Base-by-base conservation (phyloP, 2,797 vertebrate species). In the Clarias laeviceps region DNA sequence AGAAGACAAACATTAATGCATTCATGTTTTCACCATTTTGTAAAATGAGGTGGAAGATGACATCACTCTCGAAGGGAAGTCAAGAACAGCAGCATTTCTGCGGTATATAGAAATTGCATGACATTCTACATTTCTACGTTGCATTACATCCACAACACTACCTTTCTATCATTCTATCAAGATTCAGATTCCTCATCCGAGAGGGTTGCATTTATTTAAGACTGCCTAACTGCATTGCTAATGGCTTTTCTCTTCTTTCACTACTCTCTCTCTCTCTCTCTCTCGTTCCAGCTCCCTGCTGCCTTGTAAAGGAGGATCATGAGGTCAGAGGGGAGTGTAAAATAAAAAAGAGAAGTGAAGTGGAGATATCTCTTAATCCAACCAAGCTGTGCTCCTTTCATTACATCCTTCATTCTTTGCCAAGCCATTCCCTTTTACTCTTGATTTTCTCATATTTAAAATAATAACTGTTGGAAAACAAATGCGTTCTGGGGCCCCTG, bases 241-340 rank as follows among this genome's bases (percentile, higher is more conserved):
- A 45, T 45, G 40, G 9, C 37, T 37, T 64, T 27, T 1, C 57
- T 61, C 76, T 78, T 78, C 59, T 20, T 0, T 34, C 56, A 34
- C 27, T 8, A 54, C 5, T 57, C 27, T 57, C 73, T 57, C 69
- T 27, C 6, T 50, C 18, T 59, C 74, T 57, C 70, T 18, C 6
- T 50, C 40, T 3, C 40, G 77, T 62, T 37, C 11, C 15, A 18
- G 32, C 32, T 62, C 77, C 59, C 77, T 79, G 77, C 59, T 79
- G 77, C 22, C n/a, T 62, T 59, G 77, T 79, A 79, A 79, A 62
- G 59, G 77, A 62, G 59, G 77, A 62, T 79, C 77, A 79, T 22
- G 62, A 80, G 59, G 77, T 80, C 77, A 80, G 61, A 62, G 57
- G 34, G 59, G 34, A 80, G 34, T 45, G 34, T 34, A 45, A 45